Evolutionary conservation across 2,797 vertebrate genomes (phyloP).

Genomic region (Sebastes hopkinsi): DNA sequence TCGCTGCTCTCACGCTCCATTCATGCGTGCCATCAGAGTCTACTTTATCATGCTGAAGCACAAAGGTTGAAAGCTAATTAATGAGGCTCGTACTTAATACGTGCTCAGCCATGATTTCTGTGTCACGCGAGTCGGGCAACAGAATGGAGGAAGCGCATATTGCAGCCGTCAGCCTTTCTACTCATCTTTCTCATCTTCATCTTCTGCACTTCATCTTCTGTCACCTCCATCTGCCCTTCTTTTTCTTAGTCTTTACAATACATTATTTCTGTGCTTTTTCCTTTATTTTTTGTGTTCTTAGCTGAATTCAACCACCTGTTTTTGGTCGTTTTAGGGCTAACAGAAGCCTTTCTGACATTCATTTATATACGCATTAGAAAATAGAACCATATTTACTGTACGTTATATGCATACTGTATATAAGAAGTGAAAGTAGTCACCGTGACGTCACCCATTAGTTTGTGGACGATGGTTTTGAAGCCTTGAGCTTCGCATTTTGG

Average conservation of each 20-base stretch:
- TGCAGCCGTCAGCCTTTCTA: conserved; percentile 28
- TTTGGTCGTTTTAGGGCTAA: neutral
- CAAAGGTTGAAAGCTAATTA: conserved; percentile 72
- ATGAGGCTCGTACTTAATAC: conserved; percentile 46
- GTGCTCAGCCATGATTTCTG: conserved; percentile 41
- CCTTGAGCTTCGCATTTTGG: no score
- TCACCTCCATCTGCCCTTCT: conserved; percentile 43
- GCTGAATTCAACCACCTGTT: neutral
- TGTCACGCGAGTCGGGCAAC: conserved; percentile 29
- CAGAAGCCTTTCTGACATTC: neutral
- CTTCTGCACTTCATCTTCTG: neutral
- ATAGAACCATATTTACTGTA: neutral
- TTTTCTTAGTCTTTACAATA: neutral
- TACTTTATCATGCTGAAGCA: conserved; percentile 54
- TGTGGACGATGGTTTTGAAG: no score
- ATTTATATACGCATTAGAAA: neutral
- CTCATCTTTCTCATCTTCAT: conserved; percentile 21
- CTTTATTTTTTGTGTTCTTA: neutral
- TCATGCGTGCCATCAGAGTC: conserved; percentile 43
- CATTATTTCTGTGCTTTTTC: neutral
- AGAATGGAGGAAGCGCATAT: conserved; percentile 10
- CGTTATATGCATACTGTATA: neutral
- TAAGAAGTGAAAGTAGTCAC: no score
- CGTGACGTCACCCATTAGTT: no score
- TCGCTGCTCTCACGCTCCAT: conserved; percentile 8